Base-by-base conservation (phyloP, 1,140 invertebrate species). In the Drosophila santomea region DNA sequence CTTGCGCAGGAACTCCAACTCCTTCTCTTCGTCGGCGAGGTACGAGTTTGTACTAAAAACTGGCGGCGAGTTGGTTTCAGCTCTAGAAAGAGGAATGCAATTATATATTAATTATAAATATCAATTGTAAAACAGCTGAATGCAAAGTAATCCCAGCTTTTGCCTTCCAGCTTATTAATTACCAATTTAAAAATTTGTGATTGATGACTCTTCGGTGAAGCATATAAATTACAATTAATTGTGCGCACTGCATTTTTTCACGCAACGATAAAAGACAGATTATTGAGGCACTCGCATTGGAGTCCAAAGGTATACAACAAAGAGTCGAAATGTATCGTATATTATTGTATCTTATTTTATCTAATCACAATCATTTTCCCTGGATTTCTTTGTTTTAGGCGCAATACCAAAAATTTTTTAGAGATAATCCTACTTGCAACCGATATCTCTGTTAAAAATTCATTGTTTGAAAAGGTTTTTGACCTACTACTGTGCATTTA, bases 1-100 rank as follows among this genome's bases (percentile, higher is more conserved):
- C 91, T 95, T 95, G 62, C 97, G 94, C 43, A 98, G 92, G 92
- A 97, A 98, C 58, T 97, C 95, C 63, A 96, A 90, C 93, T 98
- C 97, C 51, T 94, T 94, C 15, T 96, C 95, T 62, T 93, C 93
- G 38, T 95, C 95, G 89, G 94, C 94, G 56, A 98, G 93, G 93
- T 97, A 96, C 1, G 96, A 94, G 38, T 96, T 95, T 39, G 97
- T 93, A 67, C 95, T 94, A 93, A 97, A 97, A 35, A 95, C 94
- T 50, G 96, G 95, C 57, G 93, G 89, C 50, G 94, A 93, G 67
- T 94, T 94, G 23, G 93, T 94, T 71, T 95, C 95, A 28, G 93
- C 92, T 11, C 95, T 95, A 74, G 12, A 43, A 51, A 62, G 60
- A 25, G 25, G 47, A 38, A 6, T 14, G 36, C 6, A 14, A 12